Evolutionary conservation across 2,797 vertebrate genomes (phyloP).

Genomic region (Echiichthys vipera): DNA sequence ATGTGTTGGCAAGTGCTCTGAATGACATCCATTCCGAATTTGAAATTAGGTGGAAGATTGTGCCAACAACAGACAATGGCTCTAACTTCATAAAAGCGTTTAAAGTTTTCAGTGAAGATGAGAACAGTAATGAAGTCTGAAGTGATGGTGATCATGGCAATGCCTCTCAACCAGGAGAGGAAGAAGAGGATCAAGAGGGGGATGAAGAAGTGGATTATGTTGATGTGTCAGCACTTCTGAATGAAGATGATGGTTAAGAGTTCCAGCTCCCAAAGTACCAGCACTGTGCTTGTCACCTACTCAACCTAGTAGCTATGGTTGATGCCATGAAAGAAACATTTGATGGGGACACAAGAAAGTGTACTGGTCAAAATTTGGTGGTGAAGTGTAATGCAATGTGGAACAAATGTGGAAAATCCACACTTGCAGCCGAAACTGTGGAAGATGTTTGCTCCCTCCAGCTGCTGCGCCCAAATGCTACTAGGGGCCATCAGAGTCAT

Average conservation of each 20-base stretch:
- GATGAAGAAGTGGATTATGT: conserved; percentile 24
- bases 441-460: background rate
- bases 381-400: conserved; percentile 31
- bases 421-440: conserved; percentile 15
- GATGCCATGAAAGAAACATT: conserved; percentile 26
- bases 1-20: background rate
- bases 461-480: background rate
- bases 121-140: too few species aligned
- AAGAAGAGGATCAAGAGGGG: too few species aligned
- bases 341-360: conserved; percentile 27
- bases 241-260: conserved; percentile 24
- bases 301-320: conserved; percentile 11
- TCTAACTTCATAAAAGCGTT: too few species aligned
- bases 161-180: conserved; percentile 1
- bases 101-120: too few species aligned
- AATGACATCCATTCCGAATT: background rate
- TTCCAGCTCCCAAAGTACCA: conserved; percentile 34
- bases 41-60: conserved; percentile 6
- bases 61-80: background rate
- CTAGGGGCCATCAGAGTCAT: conserved; percentile 10
- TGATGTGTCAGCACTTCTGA: conserved; percentile 19
- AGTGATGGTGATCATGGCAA: too few species aligned
- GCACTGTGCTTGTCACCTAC: conserved; percentile 14
- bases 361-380: background rate
- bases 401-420: conserved; percentile 31